These are phyloP conservation scores for Nineta flava DNA, from an alignment of 2,888 invertebrate genomes.

Conservation along the genomic window DNA sequence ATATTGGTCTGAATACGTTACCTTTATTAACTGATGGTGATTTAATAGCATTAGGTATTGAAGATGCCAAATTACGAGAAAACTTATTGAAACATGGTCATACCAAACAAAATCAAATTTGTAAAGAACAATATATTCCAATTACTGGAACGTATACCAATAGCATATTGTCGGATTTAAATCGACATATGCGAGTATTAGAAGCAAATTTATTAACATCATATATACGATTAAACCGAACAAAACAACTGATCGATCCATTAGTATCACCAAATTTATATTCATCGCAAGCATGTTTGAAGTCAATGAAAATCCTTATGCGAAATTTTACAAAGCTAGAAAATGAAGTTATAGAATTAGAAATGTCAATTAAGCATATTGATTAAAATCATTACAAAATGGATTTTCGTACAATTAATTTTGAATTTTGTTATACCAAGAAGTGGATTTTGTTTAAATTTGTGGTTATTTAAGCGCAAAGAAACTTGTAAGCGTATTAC, in stretches of 20 bases:
- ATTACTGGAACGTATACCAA: not conserved
- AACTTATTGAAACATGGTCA: slow-evolving; percentile 1
- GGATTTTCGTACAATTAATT: too few relatives aligned
- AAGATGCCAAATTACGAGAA: not conserved
- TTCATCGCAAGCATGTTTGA: not conserved
- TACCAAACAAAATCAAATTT: not conserved
- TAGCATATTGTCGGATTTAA: not conserved
- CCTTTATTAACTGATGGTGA: not conserved
- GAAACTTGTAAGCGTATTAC: too few relatives aligned
- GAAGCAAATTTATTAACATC: not conserved
- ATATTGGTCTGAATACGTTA: not conserved
- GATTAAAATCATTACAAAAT: not conserved
- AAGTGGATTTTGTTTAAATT: too few relatives aligned
- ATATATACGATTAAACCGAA: not conserved
- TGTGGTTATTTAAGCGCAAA: too few relatives aligned
- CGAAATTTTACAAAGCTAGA: not conserved
- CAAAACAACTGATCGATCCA: not conserved
- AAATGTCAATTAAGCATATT: not conserved
- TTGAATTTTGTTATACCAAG: too few relatives aligned
- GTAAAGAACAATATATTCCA: not conserved
- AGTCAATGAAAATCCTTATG: not conserved
- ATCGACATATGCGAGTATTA: not conserved
- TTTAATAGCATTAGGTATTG: not conserved
- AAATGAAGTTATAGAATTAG: not conserved
- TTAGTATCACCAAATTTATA: not conserved